A percentile compares a stretch with the other conserved stretches of the same genome.
Evolutionary conservation across 2,888 invertebrate species (phyloP).

Genomic region (Phortica okadai): DNA sequence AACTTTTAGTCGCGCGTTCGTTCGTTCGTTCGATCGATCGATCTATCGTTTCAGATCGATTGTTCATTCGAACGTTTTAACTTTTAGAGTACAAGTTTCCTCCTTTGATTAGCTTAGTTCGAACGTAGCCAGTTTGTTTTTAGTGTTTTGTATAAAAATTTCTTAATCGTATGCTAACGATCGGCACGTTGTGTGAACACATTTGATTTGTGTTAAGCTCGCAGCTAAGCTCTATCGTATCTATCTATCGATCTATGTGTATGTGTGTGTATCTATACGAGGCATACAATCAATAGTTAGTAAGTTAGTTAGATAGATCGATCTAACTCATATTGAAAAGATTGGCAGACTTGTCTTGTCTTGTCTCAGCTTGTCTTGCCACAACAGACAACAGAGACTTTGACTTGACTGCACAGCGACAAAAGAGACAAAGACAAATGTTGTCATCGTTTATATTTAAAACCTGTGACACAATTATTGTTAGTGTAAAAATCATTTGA

Average conservation of each 20-base stretch:
- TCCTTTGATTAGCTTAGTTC: constrained; percentile 1
- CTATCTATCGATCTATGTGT: neutral
- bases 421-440: constrained; percentile 49
- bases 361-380: constrained; percentile 43
- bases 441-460: constrained; percentile 70
- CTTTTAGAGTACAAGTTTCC: constrained; percentile 11
- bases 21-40: too few relatives aligned
- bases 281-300: too few relatives aligned
- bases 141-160: constrained; percentile 1
- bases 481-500: constrained; percentile 51
- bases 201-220: constrained; percentile 26
- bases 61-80: neutral
- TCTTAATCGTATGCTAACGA: constrained; percentile 58
- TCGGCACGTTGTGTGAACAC: constrained; percentile 49
- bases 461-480: constrained; percentile 69
- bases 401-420: neutral
- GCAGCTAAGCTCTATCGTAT: constrained; percentile 18
- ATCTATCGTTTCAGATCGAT: neutral
- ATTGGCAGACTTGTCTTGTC: constrained; percentile 23
- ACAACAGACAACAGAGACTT: constrained; percentile 35
- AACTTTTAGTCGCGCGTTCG: too few relatives aligned
- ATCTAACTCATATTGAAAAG: constrained; percentile 23
- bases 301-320: neutral
- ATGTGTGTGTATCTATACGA: too few relatives aligned
- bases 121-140: neutral